Conservation (phyloP, 2,113 vertebrate genomes). For the Burhinus oedicnemus region DNA sequence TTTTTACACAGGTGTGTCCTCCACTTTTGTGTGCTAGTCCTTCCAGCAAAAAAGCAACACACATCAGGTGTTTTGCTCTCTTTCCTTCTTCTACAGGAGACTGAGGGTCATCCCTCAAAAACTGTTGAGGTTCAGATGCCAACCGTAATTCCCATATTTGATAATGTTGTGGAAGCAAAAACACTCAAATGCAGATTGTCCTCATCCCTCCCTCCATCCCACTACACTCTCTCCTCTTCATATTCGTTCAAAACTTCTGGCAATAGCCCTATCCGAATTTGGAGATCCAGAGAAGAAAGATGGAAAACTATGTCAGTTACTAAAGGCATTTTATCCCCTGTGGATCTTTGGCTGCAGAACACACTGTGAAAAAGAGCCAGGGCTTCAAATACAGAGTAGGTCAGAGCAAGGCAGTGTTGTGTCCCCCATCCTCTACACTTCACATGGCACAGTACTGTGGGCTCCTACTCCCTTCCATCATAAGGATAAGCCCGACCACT, state of each 20-base stretch:
- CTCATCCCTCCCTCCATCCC: not conserved
- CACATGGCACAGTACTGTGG: not conserved
- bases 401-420: not conserved
- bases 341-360: not conserved
- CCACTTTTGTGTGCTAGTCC: not conserved
- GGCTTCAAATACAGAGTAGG: not conserved
- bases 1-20: not conserved
- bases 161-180: not conserved
- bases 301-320: not conserved
- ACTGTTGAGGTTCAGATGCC: not conserved
- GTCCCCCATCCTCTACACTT: accelerated
- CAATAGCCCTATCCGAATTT: not conserved
- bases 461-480: not conserved
- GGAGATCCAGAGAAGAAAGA: not conserved
- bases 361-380: not conserved
- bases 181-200: accelerated
- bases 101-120: not conserved
- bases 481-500: not conserved
- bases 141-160: not conserved
- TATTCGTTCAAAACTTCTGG: not conserved
- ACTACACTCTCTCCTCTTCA: not conserved
- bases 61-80: not conserved
- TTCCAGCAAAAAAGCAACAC: not conserved
- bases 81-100: not conserved
- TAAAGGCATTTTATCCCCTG: not conserved